Conservation (phyloP, 2,797 vertebrate species). For the Sebastiscus albofasciatus region DNA sequence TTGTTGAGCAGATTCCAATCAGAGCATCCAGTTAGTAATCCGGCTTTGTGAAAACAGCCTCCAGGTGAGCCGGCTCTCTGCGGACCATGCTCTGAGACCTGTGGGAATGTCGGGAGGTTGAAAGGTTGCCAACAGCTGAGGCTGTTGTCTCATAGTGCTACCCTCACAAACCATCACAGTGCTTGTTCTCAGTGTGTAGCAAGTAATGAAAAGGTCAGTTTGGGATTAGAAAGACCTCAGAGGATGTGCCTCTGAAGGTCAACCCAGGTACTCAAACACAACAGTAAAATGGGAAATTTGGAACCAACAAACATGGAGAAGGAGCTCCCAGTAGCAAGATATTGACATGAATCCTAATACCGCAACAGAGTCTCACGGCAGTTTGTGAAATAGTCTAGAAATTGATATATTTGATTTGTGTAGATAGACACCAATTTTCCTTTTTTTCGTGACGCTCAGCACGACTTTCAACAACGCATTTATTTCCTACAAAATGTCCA, state of each 20-base stretch:
- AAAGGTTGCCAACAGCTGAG: slow-evolving; percentile 30
- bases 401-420: too few species aligned
- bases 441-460: too few species aligned
- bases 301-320: neutral
- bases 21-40: neutral
- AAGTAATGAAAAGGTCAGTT: slow-evolving; percentile 45
- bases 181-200: slow-evolving; percentile 6
- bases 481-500: too few species aligned
- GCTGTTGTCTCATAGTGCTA: slow-evolving; percentile 7
- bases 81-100: neutral
- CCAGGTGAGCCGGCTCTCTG: neutral
- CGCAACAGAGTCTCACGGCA: neutral
- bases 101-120: slow-evolving; percentile 30
- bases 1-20: neutral
- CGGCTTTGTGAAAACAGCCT: neutral
- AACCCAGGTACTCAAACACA: neutral
- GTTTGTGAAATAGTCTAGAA: too few species aligned
- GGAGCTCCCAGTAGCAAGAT: neutral
- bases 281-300: neutral
- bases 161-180: neutral
- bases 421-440: too few species aligned
- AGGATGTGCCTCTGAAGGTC: slow-evolving; percentile 36
- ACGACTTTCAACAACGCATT: too few species aligned
- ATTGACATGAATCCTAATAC: neutral
- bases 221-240: slow-evolving; percentile 17